Conservation (phyloP, 2,888 invertebrate species). For the Meandrusa payeni region DNA sequence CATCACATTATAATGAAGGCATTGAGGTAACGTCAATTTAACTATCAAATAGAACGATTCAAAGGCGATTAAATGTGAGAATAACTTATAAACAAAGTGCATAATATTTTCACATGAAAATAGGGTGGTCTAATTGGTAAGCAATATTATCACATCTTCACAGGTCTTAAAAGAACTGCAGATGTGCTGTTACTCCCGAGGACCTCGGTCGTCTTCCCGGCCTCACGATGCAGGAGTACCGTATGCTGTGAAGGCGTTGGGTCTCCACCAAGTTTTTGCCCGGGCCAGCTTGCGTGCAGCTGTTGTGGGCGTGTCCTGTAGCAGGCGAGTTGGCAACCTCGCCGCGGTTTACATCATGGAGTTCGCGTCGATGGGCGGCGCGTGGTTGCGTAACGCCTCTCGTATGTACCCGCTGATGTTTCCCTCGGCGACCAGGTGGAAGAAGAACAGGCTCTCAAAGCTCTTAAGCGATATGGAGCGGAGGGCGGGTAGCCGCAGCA, state of each 20-base stretch:
- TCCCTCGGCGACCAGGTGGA: constrained; percentile 93
- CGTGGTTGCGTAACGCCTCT: constrained; percentile 86
- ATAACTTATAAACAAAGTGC: neutral
- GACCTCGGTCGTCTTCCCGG: too few species aligned
- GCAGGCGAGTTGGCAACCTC: neutral
- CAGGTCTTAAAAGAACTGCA: too few species aligned
- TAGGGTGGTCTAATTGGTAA: too few species aligned
- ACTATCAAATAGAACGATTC: neutral
- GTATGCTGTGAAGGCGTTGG: too few species aligned
- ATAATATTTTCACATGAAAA: too few species aligned
- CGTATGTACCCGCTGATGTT: constrained; percentile 92
- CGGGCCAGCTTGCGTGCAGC: too few species aligned
- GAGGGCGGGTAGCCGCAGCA: constrained; percentile 93
- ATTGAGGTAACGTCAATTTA: neutral
- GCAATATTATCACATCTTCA: too few species aligned
- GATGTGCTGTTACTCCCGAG: too few species aligned
- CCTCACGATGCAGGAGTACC: too few species aligned
- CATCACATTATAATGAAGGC: neutral
- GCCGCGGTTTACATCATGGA: constrained; percentile 43
- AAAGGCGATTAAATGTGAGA: neutral
- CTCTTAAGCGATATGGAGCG: constrained; percentile 96
- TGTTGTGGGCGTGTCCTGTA: too few species aligned
- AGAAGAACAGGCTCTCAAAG: constrained; percentile 96
- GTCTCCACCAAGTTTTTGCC: too few species aligned
- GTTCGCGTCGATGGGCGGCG: constrained; percentile 69